A percentile compares a stretch with the other conserved stretches of the same genome.
These are phyloP conservation scores for Neopelma chrysocephalum DNA, from an alignment of 2,797 vertebrate genomes.

Conservation along the genomic window DNA sequence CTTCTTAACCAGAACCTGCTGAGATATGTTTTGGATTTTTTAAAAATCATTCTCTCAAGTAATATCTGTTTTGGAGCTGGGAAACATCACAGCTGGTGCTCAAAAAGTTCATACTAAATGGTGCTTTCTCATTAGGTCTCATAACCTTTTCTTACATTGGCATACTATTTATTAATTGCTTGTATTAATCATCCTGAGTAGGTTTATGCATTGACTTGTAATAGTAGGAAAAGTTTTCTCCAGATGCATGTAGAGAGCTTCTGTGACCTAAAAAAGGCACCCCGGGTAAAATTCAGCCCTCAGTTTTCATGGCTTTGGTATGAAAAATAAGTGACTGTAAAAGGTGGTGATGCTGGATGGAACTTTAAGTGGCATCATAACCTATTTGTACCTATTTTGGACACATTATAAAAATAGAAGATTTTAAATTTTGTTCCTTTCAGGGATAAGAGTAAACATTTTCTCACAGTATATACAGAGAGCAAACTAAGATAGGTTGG, in stretches of 20 bases:
- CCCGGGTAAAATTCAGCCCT: not conserved
- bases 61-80: not conserved
- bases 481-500: not conserved
- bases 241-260: not conserved
- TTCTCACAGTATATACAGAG: not conserved
- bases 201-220: not conserved
- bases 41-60: not conserved
- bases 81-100: not conserved
- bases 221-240: not conserved
- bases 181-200: not conserved
- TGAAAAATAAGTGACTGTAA: not conserved
- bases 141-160: not conserved
- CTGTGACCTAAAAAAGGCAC: not conserved
- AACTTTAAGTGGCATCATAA: not conserved
- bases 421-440: not conserved
- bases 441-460: not conserved
- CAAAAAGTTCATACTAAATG: not conserved
- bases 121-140: not conserved
- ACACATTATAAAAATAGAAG: not conserved
- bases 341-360: not conserved
- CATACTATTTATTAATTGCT: constrained; percentile 17
- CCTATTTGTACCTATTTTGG: constrained; percentile 1
- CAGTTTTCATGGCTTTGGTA: not conserved
- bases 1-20: not conserved
- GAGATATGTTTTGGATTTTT: not conserved